phyloP scores from a whole-genome alignment of 1,140 invertebrate genomes.

The Drosophila bocqueti region DNA sequence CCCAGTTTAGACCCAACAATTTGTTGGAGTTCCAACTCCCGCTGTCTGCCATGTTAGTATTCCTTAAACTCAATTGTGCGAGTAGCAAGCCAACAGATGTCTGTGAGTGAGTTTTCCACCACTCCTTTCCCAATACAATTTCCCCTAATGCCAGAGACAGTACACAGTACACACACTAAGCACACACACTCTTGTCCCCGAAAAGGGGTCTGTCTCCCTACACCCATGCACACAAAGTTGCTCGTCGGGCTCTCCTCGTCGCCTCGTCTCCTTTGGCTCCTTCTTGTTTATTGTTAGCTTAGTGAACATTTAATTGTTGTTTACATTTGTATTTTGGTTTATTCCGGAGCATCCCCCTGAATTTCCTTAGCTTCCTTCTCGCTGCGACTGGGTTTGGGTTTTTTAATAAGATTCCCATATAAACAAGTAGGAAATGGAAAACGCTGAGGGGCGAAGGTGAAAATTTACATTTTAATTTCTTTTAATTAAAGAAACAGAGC shows the following conservation, averaged over 20 bases:
- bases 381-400: constrained; percentile 17
- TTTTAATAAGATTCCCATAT: constrained; percentile 64
- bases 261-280: not conserved
- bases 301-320: constrained; percentile 83
- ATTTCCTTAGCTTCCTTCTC: not conserved
- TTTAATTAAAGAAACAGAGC: constrained; percentile 74
- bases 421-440: constrained; percentile 36
- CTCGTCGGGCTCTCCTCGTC: not conserved
- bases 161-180: not conserved
- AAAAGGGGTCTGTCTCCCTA: not conserved
- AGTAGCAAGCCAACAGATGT: constrained; percentile 35
- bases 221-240: not conserved
- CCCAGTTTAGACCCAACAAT: constrained; percentile 1
- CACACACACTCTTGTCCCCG: not conserved
- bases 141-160: not conserved
- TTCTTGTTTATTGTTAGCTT: constrained; percentile 69
- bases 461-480: constrained; percentile 81
- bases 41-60: constrained; percentile 12
- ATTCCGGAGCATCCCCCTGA: constrained; percentile 48
- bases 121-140: constrained; percentile 11
- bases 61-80: constrained; percentile 34
- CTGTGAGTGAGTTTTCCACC: constrained; percentile 11
- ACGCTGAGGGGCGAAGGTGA: not conserved
- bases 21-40: not conserved
- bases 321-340: constrained; percentile 81